phyloP scores from a whole-genome alignment of 2,888 invertebrate genomes.

The Lampropteryx suffumata region DNA sequence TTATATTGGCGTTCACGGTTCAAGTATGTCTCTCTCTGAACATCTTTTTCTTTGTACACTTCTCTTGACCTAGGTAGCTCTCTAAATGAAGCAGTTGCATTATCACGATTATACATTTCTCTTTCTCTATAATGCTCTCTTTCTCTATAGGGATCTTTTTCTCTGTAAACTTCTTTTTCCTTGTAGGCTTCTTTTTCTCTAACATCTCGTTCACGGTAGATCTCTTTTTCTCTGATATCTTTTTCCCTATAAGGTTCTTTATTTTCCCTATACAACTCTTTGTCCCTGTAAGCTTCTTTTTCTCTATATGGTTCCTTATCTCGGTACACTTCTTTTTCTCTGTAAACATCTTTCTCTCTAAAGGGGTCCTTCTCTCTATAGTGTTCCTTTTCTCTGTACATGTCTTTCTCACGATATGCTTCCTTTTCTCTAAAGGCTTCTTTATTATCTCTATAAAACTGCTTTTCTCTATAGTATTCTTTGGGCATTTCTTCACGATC shows the following conservation, averaged over 20 bases:
- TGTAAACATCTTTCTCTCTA: constrained; percentile 57
- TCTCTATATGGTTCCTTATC: constrained; percentile 52
- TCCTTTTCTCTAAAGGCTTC: constrained; percentile 58
- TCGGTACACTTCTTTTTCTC: constrained; percentile 71
- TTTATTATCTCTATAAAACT: constrained; percentile 66
- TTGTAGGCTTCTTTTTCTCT: constrained; percentile 65
- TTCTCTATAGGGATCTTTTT: constrained; percentile 73
- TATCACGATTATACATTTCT: constrained; percentile 57
- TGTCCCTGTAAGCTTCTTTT: constrained; percentile 57
- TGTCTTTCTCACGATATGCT: constrained; percentile 57
- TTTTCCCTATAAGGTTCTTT: constrained; percentile 65
- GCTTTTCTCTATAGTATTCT: constrained; percentile 77
- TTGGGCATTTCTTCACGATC: constrained; percentile 74
- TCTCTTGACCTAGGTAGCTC: constrained; percentile 58
- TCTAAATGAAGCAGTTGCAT: constrained; percentile 47
- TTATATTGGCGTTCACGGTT: constrained; percentile 68
- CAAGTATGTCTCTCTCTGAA: constrained; percentile 60
- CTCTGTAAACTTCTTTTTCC: constrained; percentile 67
- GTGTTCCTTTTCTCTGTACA: constrained; percentile 59
- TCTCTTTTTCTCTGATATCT: constrained; percentile 61
- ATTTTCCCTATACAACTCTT: constrained; percentile 60
- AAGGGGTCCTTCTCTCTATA: constrained; percentile 54
- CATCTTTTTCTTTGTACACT: constrained; percentile 63
- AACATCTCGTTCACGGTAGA: constrained; percentile 64
- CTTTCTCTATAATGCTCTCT: constrained; percentile 60